These are phyloP conservation scores for Thamnophis elegans DNA, from an alignment of 2,797 vertebrate genomes.

Conservation along the genomic window DNA sequence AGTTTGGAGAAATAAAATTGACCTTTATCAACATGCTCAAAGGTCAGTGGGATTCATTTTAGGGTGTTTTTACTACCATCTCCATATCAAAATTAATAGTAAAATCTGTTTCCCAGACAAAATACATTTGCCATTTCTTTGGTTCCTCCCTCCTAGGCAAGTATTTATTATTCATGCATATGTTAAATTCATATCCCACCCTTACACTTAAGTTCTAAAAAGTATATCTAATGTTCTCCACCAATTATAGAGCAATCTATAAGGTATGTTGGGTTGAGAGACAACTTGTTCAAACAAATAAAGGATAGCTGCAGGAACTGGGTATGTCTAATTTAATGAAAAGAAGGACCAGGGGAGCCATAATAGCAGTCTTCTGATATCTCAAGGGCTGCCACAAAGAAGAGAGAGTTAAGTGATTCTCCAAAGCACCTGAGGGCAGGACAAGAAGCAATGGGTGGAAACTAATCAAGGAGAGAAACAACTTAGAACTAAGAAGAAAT, in stretches of 20 bases:
- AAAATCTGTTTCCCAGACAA: not conserved
- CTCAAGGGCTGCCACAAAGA: too few species aligned
- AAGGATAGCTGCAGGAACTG: too few species aligned
- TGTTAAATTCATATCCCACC: not conserved
- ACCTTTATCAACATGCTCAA: not conserved
- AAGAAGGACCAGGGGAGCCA: too few species aligned
- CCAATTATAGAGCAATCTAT: not conserved
- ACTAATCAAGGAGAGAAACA: too few species aligned
- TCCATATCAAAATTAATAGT: not conserved
- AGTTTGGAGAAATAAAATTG: not conserved
- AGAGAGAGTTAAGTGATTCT: too few species aligned
- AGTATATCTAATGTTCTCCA: not conserved
- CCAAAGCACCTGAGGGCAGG: too few species aligned
- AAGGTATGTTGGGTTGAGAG: not conserved
- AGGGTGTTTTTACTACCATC: not conserved
- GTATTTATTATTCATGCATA: not conserved
- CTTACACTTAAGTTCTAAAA: not conserved
- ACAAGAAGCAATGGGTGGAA: too few species aligned
- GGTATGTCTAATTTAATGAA: too few species aligned
- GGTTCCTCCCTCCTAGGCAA: not conserved
- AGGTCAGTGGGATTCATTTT: not conserved
- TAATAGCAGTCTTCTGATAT: too few species aligned
- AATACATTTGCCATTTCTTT: not conserved
- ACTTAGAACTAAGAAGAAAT: too few species aligned
- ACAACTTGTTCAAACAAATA: not conserved